phyloP scores from a whole-genome alignment of 2,888 invertebrate genomes.

The Athripsodes cinereus region DNA sequence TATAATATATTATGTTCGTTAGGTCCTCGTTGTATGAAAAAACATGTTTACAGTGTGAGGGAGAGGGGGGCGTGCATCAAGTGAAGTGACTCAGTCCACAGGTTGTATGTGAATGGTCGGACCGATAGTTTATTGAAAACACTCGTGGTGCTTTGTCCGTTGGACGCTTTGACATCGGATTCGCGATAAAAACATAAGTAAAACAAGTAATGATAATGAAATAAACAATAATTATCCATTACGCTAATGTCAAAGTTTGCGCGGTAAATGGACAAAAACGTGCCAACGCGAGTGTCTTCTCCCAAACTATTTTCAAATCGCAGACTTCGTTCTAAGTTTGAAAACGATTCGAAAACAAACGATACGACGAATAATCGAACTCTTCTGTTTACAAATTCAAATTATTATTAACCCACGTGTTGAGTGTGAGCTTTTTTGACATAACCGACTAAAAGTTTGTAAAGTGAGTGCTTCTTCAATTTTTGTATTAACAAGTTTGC shows the following conservation, averaged over 20 bases:
- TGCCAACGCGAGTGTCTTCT: background rate
- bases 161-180: too few species aligned
- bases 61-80: conserved; percentile 11
- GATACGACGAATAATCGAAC: background rate
- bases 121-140: conserved; percentile 15
- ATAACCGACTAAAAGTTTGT: too few species aligned
- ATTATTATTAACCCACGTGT: background rate
- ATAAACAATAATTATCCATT: conserved; percentile 8
- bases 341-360: conserved; percentile 12
- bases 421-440: conserved; percentile 6
- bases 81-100: conserved; percentile 15
- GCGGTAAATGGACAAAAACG: conserved; percentile 12
- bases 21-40: conserved; percentile 3
- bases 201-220: background rate
- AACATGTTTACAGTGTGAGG: conserved; percentile 2
- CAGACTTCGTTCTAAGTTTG: conserved; percentile 3
- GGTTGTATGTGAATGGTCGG: conserved; percentile 14
- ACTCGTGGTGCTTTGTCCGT: background rate
- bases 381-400: background rate
- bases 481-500: background rate
- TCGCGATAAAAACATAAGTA: too few species aligned
- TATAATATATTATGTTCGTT: background rate
- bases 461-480: background rate
- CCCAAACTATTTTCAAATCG: background rate
- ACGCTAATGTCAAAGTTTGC: conserved; percentile 22